Evolutionary conservation across 2,113 vertebrate species (phyloP), one percentile per base, ranked within the genome.

Genomic region (Sisor rabdophorus): DNA sequence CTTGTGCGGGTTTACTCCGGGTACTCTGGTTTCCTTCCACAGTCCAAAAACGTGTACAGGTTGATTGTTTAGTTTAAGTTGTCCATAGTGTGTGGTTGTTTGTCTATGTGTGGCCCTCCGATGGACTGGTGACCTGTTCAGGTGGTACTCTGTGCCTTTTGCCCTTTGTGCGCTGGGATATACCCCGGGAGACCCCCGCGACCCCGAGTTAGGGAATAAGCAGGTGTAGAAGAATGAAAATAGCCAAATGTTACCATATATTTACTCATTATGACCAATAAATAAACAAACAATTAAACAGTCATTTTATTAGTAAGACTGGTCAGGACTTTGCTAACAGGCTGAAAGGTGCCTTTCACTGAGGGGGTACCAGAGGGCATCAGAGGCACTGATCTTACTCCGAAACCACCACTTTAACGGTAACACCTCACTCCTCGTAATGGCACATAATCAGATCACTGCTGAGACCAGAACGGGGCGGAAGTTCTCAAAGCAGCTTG

Each of bases 401-500:
- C 78, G 71, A 78, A 88, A 91, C 88, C 84, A 82, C 87, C 54
- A 73, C 78, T 81, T 79, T 85, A 92, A 91, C 90, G 87, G 87
- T 80, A 87, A 63, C 79, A 79, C 87, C 77, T 83, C 71, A 83
- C 80, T 86, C 79, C 61, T 85, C 83, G 79, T 87, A 87, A 89
- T 78, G 84, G 87, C 87, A 54, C n/a, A 16, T 79, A 54, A 83
- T 73, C 76, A 76, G 79, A 79, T 83, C 58, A 73, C 76, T 75
- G 88, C 87, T 92, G 91, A 91, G 91, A 92, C 87, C 88, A 86
- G 67, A 86, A 75, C 73, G 3, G 30, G 64, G 71, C 79, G 60
- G 82, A 83, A 85, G 86, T 92, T 92, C 91, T 91, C 90, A 91
- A 89, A 89, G 89, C 85, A 85, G 47, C 64, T 85, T 54, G 40